Conservation (phyloP, 2,113 vertebrate species). For the Cricetomys ansorgei region DNA sequence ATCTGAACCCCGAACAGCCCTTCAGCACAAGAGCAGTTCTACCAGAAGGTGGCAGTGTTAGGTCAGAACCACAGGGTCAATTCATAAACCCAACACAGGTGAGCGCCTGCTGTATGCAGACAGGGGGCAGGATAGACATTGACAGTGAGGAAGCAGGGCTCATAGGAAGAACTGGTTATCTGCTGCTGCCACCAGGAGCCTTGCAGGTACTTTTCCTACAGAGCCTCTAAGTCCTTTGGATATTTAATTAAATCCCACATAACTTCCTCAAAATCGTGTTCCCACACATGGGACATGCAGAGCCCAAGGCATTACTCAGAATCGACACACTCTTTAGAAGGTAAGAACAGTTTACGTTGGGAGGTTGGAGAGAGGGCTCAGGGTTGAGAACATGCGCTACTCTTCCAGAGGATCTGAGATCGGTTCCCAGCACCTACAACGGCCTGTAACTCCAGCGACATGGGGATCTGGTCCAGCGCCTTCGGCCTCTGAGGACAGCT, state of each 20-base stretch:
- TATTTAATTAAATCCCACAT: neutral
- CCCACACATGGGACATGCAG: neutral
- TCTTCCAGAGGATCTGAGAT: neutral
- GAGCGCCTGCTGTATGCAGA: slow-evolving; percentile 34
- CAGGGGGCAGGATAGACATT: neutral
- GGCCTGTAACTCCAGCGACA: neutral
- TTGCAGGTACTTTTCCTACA: neutral
- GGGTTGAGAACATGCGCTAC: neutral
- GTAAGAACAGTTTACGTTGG: neutral
- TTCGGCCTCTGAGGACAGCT: neutral
- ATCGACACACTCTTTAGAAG: neutral
- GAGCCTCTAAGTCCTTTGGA: neutral
- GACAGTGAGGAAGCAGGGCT: neutral
- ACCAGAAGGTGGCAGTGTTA: slow-evolving; percentile 79
- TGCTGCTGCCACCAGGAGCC: neutral
- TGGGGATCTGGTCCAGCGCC: neutral
- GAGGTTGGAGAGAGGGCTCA: neutral
- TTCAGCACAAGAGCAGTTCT: slow-evolving; percentile 24
- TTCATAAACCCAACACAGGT: neutral
- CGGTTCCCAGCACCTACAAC: neutral
- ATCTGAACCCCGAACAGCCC: neutral
- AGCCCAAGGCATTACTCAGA: neutral
- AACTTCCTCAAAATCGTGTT: neutral
- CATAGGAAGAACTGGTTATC: too few species aligned
- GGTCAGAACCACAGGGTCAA: slow-evolving; percentile 14